Percentiles rank a stretch among this genome's conserved stretches.
phyloP scores from a whole-genome alignment of 2,113 vertebrate genomes.

The Sylvia atricapilla region DNA sequence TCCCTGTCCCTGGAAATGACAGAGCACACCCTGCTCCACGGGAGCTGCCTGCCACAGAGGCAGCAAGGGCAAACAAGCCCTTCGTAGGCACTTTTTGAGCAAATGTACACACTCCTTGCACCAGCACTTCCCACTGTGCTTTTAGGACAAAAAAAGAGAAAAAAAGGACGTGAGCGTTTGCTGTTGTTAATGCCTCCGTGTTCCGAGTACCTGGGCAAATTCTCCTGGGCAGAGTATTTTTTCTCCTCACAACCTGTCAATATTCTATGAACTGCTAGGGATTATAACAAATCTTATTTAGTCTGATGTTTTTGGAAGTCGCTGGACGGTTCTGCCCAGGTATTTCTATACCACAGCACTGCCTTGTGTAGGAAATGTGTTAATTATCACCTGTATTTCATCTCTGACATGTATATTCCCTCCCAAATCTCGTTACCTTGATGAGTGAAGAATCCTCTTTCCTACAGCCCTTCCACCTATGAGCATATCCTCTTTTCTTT shows the following conservation, averaged over 20 bases:
- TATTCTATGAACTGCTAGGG: background rate
- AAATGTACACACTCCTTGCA: too few relatives aligned
- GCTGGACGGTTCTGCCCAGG: background rate
- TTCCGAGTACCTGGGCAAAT: background rate
- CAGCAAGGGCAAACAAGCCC: background rate
- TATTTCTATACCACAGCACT: background rate
- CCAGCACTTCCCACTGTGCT: background rate
- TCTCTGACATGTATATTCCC: background rate
- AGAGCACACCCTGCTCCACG: background rate
- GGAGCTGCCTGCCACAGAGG: rapidly evolving
- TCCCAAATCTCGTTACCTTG: background rate
- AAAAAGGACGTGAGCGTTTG: rapidly evolving
- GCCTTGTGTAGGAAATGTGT: background rate
- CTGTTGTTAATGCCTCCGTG: background rate
- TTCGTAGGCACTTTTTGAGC: background rate
- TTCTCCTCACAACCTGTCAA: background rate
- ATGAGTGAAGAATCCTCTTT: background rate
- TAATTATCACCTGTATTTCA: background rate
- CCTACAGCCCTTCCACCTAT: background rate
- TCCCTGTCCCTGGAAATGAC: background rate
- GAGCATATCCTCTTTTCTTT: background rate
- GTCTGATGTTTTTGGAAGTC: background rate
- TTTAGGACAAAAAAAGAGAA: background rate
- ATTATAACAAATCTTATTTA: background rate
- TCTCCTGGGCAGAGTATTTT: background rate